Percentiles rank a stretch among this genome's conserved stretches.
Evolutionary conservation across 2,113 vertebrate species (phyloP).

Genomic region (Vidua chalybeata): DNA sequence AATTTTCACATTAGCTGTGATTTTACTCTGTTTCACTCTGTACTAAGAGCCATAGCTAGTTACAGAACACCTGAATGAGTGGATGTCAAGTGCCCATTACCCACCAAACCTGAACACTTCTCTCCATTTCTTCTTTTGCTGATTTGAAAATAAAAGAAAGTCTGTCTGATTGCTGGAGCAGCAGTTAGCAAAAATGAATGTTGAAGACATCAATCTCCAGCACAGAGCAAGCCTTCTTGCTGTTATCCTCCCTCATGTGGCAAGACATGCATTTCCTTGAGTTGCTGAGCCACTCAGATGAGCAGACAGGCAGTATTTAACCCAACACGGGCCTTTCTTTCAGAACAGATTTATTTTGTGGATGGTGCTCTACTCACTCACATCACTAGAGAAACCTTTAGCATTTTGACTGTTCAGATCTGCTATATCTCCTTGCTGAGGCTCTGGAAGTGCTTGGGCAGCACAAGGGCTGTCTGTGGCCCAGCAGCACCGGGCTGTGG

Average conservation of each 20-base stretch:
- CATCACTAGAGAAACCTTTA: background rate
- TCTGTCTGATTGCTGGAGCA: background rate
- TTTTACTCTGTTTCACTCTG: background rate
- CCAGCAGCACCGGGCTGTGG: background rate
- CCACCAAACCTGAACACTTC: background rate
- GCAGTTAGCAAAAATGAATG: background rate
- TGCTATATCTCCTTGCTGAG: background rate
- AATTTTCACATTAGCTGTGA: background rate
- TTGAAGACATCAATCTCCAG: accelerated
- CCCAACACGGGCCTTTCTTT: background rate
- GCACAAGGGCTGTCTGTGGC: background rate
- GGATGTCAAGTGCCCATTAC: background rate
- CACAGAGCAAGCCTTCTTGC: background rate
- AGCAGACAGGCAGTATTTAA: background rate
- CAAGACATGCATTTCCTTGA: background rate
- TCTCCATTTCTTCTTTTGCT: background rate
- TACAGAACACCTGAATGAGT: background rate
- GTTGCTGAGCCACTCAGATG: background rate
- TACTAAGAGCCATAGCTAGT: background rate
- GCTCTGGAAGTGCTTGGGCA: background rate
- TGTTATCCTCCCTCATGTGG: background rate
- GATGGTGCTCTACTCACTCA: background rate
- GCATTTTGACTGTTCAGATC: background rate
- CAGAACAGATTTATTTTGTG: background rate
- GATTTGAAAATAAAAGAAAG: background rate